Evolutionary conservation across 2,797 vertebrate species (phyloP).

Genomic region (Clarias laeviceps): DNA sequence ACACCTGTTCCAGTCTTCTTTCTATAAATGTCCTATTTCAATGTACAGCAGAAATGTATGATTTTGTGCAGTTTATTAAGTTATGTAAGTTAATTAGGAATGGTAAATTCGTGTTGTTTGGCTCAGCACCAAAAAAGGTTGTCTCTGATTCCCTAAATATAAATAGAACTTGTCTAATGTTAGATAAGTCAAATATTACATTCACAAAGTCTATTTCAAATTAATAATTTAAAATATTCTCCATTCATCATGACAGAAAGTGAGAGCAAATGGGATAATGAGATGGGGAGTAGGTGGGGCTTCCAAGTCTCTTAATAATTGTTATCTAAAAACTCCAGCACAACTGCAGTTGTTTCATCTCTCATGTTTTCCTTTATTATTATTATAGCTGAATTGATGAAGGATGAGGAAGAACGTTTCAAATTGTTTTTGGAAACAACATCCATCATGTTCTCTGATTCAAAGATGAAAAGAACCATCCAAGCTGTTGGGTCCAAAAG

Average conservation of each 20-base stretch:
- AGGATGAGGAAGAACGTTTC: no score
- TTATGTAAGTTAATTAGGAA: background rate
- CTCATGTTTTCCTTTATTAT: background rate
- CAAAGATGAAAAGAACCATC: no score
- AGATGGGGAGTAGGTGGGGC: background rate
- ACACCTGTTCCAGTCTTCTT: slow-evolving; percentile 34
- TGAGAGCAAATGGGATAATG: background rate
- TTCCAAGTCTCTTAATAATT: background rate
- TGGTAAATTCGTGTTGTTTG: background rate
- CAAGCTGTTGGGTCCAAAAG: no score
- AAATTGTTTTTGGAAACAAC: no score
- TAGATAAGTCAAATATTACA: background rate
- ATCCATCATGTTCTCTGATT: no score
- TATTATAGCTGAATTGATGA: background rate
- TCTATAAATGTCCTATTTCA: slow-evolving; percentile 19
- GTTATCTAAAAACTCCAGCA: background rate
- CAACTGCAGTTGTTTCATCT: background rate
- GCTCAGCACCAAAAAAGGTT: background rate
- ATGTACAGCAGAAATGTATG: background rate
- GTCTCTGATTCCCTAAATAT: background rate
- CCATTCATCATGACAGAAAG: background rate
- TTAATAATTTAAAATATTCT: background rate
- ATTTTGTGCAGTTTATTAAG: background rate
- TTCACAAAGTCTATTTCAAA: background rate
- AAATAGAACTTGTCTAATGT: background rate